These are phyloP conservation scores for Gephyroberyx darwinii DNA, from an alignment of 2,797 vertebrate species.

Conservation along the genomic window DNA sequence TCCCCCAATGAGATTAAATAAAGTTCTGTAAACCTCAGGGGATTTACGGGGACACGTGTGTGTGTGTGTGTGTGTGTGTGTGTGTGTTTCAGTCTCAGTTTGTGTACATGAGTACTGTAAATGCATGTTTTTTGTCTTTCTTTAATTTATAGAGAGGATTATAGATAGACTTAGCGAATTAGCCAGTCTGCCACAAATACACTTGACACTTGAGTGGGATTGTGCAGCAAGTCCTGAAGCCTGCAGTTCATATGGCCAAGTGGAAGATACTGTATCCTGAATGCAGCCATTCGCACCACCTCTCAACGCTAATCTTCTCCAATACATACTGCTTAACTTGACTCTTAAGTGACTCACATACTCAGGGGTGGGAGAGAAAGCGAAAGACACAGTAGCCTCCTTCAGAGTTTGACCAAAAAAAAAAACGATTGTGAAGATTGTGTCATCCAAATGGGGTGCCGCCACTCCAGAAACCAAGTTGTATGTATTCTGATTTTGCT, in stretches of 20 bases:
- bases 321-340: constrained; percentile 45
- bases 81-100: too few species aligned
- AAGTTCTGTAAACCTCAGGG: constrained; percentile 67
- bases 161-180: constrained; percentile 22
- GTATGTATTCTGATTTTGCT: constrained; percentile 64
- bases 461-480: constrained; percentile 56
- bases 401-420: constrained; percentile 46
- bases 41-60: constrained; percentile 50
- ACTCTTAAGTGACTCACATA: constrained; percentile 49
- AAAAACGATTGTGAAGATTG: constrained; percentile 44
- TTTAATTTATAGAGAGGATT: constrained; percentile 24
- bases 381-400: constrained; percentile 34
- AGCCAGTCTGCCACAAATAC: constrained; percentile 19
- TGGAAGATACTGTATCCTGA: constrained; percentile 27
- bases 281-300: not conserved
- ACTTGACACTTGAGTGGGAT: constrained; percentile 15
- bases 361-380: constrained; percentile 31
- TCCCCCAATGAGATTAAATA: constrained; percentile 77
- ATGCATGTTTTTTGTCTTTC: constrained; percentile 13
- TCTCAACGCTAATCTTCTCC: constrained; percentile 57
- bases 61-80: not conserved
- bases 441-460: constrained; percentile 62
- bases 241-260: constrained; percentile 25
- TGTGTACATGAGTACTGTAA: not conserved
- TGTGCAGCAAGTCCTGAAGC: constrained; percentile 5